Evolutionary conservation across 2,113 vertebrate genomes (phyloP).

Genomic region (Anhinga rufa): DNA sequence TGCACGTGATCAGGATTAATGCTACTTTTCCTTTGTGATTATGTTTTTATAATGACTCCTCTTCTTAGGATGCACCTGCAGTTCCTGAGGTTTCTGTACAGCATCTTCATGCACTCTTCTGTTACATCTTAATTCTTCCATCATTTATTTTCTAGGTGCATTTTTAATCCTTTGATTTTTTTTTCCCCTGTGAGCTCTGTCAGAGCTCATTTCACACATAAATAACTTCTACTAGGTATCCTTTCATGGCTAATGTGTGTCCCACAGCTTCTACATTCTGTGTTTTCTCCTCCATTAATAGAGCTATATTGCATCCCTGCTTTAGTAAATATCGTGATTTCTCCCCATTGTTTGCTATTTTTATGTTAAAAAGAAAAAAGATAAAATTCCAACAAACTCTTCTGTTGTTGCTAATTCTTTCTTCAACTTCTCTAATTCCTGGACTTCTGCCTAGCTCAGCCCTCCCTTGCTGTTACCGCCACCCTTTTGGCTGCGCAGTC

Average conservation of each 20-base stretch:
- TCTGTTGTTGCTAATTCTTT: not conserved
- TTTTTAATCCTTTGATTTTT: not conserved
- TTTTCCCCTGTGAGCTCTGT: not conserved
- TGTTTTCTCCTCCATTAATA: not conserved
- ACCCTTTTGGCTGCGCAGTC: accelerated
- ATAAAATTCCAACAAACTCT: not conserved
- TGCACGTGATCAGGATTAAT: not conserved
- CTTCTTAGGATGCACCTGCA: not conserved
- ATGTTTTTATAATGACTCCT: not conserved
- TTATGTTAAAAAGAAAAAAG: not conserved
- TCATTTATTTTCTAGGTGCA: not conserved
- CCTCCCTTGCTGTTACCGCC: not conserved
- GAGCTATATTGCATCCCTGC: not conserved
- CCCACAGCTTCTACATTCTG: not conserved
- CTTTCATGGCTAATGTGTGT: not conserved
- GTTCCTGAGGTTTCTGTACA: not conserved
- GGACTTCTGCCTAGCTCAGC: not conserved
- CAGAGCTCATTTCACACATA: not conserved
- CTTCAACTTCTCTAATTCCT: not conserved
- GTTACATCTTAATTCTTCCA: not conserved
- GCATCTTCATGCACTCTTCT: not conserved
- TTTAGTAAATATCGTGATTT: not conserved
- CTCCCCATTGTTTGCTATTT: not conserved
- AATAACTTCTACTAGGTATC: not conserved
- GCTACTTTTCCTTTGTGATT: not conserved